phyloP scores from a whole-genome alignment of 1,140 invertebrate genomes.

The Asobara japonica region DNA sequence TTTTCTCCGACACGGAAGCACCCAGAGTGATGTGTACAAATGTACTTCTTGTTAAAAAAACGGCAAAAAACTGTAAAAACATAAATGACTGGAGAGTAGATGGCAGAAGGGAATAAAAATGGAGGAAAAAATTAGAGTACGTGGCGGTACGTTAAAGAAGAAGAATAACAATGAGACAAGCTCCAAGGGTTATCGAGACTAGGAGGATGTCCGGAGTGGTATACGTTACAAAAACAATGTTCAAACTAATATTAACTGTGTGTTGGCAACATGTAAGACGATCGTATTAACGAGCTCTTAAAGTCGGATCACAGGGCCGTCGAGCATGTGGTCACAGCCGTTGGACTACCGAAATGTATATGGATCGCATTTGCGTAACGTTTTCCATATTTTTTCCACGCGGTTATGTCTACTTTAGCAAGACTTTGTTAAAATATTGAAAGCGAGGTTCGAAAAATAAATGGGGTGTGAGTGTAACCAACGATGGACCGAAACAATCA shows the following conservation, averaged over 20 bases:
- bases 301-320: slow-evolving; percentile 40
- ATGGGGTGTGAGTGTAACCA: no score
- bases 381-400: slow-evolving; percentile 7
- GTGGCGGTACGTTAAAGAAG: slow-evolving; percentile 14
- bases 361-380: background rate
- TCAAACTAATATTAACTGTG: slow-evolving; percentile 45
- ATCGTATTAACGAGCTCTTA: slow-evolving; percentile 45
- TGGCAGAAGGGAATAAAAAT: background rate
- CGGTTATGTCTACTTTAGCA: no score
- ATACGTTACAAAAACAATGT: slow-evolving; percentile 44
- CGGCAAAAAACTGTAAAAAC: background rate
- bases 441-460: no score
- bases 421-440: no score
- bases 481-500: no score
- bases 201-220: slow-evolving; percentile 32
- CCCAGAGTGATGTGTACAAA: background rate
- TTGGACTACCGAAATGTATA: slow-evolving; percentile 17
- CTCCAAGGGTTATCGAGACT: background rate
- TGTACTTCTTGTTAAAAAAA: background rate
- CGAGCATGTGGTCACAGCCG: slow-evolving; percentile 44
- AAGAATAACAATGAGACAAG: slow-evolving; percentile 15
- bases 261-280: slow-evolving; percentile 44
- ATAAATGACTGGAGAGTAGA: background rate
- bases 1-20: background rate
- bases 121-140: background rate